Evolutionary conservation across 2,113 vertebrate species (phyloP).

Genomic region (Rostratula benghalensis): DNA sequence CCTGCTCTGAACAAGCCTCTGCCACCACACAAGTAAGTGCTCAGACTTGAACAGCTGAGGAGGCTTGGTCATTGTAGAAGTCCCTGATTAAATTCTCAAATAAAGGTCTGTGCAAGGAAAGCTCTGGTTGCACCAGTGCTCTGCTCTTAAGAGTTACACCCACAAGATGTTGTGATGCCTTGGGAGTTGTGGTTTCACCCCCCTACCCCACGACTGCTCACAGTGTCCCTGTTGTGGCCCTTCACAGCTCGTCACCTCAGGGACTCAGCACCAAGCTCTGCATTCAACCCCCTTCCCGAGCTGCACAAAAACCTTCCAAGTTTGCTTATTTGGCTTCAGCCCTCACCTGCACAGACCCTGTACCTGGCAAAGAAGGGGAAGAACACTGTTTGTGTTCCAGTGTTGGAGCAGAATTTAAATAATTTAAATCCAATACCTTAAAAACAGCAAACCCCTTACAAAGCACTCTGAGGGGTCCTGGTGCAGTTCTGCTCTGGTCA

Average conservation of each 20-base stretch:
- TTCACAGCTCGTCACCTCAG: rapidly evolving
- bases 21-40: no score
- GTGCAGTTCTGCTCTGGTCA: background rate
- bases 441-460: background rate
- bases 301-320: background rate
- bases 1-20: background rate
- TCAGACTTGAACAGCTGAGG: background rate
- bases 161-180: background rate
- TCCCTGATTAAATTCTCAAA: no score
- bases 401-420: background rate
- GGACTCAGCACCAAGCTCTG: background rate
- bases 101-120: background rate
- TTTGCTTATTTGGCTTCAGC: background rate
- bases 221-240: background rate
- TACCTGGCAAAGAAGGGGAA: background rate
- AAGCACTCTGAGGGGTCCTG: background rate
- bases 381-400: background rate
- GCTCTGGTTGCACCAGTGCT: background rate
- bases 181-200: background rate
- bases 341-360: background rate
- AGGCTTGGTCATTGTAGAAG: background rate
- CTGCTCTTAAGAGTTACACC: background rate
- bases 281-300: no score
- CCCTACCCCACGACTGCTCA: background rate
- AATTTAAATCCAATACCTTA: background rate